Evolutionary conservation across 2,113 vertebrate genomes (phyloP), one percentile per base, ranked within the genome.

Genomic region (Microcebus lehilahytsara): DNA sequence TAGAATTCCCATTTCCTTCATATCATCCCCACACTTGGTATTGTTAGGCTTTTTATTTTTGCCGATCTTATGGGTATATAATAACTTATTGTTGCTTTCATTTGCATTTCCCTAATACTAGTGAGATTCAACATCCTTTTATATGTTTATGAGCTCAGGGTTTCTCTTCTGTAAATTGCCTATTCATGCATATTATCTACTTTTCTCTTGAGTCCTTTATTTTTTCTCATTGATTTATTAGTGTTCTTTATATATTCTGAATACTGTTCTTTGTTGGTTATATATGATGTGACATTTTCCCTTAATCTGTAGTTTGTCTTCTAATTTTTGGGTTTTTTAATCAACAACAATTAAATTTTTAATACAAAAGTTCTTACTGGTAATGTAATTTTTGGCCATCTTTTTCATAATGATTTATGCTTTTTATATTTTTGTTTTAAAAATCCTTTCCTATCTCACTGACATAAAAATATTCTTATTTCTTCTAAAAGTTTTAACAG

Each of bases 381-480:
- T 32, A 34, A 79, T 85, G 11, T 93, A 34, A 69, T 88, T 85
- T 40, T 93, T 96, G 83, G 53, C 53, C 12, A 19, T 58, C 83
- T 12, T 75, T 85, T 66, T 46, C 9, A 7, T 86, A 34, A 49
- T 84, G 56, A 32, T 40, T 58, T 87, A 40, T 84, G 49, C 27
- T 90, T 62, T 69, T 62, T 69, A 14, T 71, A 67, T 93, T 62
- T 97, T 85, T 71, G 53, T 94, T 71, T 86, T 71, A 84, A 81
- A 87, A 84, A 88, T 86, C 32, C 19, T 89, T 72, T 92, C 51
- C 42, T 53, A 49, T 66, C 60, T n/a, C 7, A 77, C 2, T 49
- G 42, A 60, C 46, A 67, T 25, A 62, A 87, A 85, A 64, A 71
- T 87, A 72, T n/a, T 81, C 27, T 66, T 85, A 78, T 64, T 80